Conservation (phyloP, 2,797 vertebrate genomes). For the Yasuhikotakia modesta region DNA sequence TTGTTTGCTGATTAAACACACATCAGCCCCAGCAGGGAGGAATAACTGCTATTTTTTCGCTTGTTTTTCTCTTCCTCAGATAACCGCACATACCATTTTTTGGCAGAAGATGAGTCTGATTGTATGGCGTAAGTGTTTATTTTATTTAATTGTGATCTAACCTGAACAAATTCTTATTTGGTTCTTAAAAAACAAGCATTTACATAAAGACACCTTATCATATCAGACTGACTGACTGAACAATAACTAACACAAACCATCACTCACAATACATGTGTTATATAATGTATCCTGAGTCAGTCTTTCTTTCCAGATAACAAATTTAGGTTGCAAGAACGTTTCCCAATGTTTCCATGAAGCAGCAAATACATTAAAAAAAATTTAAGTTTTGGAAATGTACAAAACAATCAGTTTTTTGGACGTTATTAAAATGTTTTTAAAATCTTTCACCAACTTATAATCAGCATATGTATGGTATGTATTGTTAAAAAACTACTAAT, state of each 20-base stretch:
- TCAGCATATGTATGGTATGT: too few species aligned
- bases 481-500: too few species aligned
- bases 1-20: conserved; percentile 23
- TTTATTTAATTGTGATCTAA: neutral
- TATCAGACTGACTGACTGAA: too few species aligned
- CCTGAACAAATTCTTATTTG: neutral
- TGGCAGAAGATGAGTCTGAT: conserved; percentile 82
- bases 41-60: neutral
- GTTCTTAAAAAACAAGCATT: neutral
- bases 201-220: too few species aligned
- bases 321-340: too few species aligned
- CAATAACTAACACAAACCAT: neutral
- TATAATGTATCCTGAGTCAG: neutral
- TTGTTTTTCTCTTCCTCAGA: conserved; percentile 68
- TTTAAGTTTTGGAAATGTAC: too few species aligned
- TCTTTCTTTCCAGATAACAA: neutral
- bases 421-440: too few species aligned
- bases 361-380: too few species aligned
- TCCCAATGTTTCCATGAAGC: too few species aligned
- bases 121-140: conserved; percentile 77
- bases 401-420: too few species aligned
- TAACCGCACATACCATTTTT: conserved; percentile 82
- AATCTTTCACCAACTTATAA: too few species aligned
- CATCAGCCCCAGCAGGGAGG: neutral
- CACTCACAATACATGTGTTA: neutral